Conservation (phyloP, 2,888 invertebrate genomes). For the Anagyrus pseudococci region DNA sequence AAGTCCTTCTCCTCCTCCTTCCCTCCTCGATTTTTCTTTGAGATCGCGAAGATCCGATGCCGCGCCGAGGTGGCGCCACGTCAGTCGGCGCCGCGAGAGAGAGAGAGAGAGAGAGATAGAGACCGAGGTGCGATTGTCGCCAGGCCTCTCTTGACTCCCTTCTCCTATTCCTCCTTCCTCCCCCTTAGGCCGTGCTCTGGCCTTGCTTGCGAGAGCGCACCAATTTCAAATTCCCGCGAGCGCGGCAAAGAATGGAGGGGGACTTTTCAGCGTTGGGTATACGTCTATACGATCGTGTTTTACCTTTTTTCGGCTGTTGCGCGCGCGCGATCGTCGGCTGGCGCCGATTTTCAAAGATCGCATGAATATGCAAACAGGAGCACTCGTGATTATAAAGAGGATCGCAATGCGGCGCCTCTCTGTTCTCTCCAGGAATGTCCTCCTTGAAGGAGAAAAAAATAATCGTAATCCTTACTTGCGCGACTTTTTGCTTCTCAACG, state of each 20-base stretch:
- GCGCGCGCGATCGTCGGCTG: not conserved
- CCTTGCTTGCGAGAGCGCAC: slow-evolving; percentile 10
- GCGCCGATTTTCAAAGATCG: slow-evolving; percentile 3
- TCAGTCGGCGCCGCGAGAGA: slow-evolving; percentile 24
- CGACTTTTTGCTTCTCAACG: no score
- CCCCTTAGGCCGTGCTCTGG: no score
- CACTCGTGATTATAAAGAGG: no score
- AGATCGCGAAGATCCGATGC: slow-evolving; percentile 34
- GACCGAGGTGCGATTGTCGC: slow-evolving; percentile 17
- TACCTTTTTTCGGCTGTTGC: not conserved
- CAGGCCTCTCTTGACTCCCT: not conserved
- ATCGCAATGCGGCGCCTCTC: no score
- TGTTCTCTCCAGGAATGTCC: no score
- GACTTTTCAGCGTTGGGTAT: slow-evolving; percentile 16
- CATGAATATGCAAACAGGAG: slow-evolving; percentile 18
- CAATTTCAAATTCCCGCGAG: slow-evolving; percentile 29
- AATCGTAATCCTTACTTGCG: no score
- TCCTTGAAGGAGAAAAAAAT: no score
- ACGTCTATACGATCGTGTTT: not conserved
- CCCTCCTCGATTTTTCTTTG: slow-evolving; percentile 3
- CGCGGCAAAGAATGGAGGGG: slow-evolving; percentile 7
- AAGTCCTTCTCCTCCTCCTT: not conserved
- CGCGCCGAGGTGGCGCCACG: slow-evolving; percentile 38
- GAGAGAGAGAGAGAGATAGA: no score
- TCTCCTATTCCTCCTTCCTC: not conserved